Evolutionary conservation across 64 coral and sea anemone genomes (phyloP), one percentile per base, ranked within the genome.

Genomic region (Porites australiensis): DNA sequence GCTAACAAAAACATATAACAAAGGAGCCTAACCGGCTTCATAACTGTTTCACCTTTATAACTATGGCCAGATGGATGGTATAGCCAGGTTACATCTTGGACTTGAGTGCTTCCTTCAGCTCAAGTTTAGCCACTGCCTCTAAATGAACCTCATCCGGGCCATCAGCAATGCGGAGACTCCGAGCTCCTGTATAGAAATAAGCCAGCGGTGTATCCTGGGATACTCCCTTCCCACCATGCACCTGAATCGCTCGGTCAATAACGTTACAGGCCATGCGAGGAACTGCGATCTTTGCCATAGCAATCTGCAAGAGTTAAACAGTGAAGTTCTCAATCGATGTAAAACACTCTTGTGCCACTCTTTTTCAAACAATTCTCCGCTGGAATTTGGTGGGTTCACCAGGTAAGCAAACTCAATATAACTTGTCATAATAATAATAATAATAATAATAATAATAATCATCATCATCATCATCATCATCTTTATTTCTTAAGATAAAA

Each of bases 141-240:
- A 98, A 46, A 79, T 98, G 96, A 14, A 98, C 96, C 79, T 98
- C 96, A 86, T 98, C 96, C 68, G 96, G 96, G 53, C 96, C 96
- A 86, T 98, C 96, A 15, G 96, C 96, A n/a, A 98, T 98, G 22
- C 96, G 86, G 19, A 98, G 79, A 15, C 89, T 83, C 78, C 96
- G 85, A 64, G 70, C 59, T 7, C 50, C 45, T 18, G 86, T 7
- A 79, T 93, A 98, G 53, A 98, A 55, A 83, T 77, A 71, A 8
- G 96, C 77, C 77, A 98, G 87, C 55, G 93, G 86, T 43, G 96
- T 95, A 79, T 98, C 96, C 67, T 98, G 96, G 52, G 79, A 98
- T 8, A 98, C 96, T 5, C 96, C 96, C 81, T 89, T 95, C 63
- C 93, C 96, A 87, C 96, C 96, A 93, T 95, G 93, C 74, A 95